phyloP scores from a whole-genome alignment of 2,113 vertebrate genomes.

The Dicaeum eximium region DNA sequence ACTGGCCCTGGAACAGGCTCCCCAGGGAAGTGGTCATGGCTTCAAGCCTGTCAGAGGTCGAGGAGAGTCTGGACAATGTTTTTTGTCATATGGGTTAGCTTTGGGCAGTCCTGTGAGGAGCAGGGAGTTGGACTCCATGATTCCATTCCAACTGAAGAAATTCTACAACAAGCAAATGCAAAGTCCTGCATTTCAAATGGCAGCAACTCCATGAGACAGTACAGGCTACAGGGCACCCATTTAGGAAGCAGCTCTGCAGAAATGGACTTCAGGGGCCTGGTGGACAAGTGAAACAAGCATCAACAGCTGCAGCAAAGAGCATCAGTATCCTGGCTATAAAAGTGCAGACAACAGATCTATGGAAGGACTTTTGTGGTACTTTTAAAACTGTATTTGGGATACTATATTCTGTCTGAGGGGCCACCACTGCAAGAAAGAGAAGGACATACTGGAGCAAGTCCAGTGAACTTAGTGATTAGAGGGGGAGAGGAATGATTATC shows the following conservation, averaged over 20 bases:
- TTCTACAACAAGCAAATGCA: background rate
- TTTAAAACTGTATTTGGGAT: background rate
- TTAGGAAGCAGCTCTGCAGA: background rate
- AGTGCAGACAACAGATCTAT: background rate
- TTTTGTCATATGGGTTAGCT: background rate
- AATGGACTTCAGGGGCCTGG: background rate
- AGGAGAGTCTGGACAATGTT: fast-evolving
- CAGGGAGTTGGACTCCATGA: fast-evolving
- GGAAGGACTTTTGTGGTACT: background rate
- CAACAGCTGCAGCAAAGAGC: background rate
- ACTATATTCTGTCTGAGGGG: no score
- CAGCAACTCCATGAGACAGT: background rate
- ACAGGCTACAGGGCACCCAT: background rate
- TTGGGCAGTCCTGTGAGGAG: background rate
- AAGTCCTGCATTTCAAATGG: background rate
- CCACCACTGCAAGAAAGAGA: background rate
- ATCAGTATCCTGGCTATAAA: background rate
- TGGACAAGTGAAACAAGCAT: background rate
- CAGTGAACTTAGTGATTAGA: background rate
- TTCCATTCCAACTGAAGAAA: background rate
- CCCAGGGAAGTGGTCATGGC: background rate
- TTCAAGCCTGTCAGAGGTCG: background rate
- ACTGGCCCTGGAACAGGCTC: fast-evolving
- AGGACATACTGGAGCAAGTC: background rate
- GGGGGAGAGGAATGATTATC: background rate